Evolutionary conservation across 2,113 vertebrate species (phyloP).

Genomic region (Centropristis striata): DNA sequence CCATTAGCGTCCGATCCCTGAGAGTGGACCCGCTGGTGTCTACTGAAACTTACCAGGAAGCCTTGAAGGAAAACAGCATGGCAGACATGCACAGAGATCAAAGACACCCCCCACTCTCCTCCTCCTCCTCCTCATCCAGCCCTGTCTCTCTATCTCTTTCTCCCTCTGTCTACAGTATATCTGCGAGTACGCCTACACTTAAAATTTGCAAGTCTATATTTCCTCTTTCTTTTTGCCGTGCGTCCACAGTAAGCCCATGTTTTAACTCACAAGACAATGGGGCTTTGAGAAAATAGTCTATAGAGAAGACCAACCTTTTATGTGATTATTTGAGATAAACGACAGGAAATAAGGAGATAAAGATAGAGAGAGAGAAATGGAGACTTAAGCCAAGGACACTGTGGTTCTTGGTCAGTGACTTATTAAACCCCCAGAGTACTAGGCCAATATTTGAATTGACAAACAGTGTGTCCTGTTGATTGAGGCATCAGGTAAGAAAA

Average conservation of each 20-base stretch:
- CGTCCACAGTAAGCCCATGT: not conserved
- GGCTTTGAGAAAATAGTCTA: not conserved
- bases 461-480: too few species aligned
- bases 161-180: conserved; percentile 26
- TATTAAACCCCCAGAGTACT: not conserved
- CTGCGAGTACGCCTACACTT: conserved; percentile 19
- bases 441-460: too few species aligned
- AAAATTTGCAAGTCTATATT: not conserved
- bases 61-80: conserved; percentile 88
- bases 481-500: too few species aligned
- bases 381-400: not conserved
- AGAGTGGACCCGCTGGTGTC: conserved; percentile 82
- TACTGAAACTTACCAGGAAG: conserved; percentile 88
- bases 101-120: conserved; percentile 66
- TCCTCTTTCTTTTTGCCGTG: not conserved
- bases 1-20: conserved; percentile 85
- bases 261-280: not conserved
- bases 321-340: not conserved
- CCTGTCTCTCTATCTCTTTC: conserved; percentile 48
- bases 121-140: conserved; percentile 48
- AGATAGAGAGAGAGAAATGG: not conserved
- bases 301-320: not conserved
- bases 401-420: not conserved
- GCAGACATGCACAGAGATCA: conserved; percentile 87
- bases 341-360: too few species aligned